Evolutionary conservation across 2,888 invertebrate species (phyloP).

Genomic region (Onthophagus sagittarius): DNA sequence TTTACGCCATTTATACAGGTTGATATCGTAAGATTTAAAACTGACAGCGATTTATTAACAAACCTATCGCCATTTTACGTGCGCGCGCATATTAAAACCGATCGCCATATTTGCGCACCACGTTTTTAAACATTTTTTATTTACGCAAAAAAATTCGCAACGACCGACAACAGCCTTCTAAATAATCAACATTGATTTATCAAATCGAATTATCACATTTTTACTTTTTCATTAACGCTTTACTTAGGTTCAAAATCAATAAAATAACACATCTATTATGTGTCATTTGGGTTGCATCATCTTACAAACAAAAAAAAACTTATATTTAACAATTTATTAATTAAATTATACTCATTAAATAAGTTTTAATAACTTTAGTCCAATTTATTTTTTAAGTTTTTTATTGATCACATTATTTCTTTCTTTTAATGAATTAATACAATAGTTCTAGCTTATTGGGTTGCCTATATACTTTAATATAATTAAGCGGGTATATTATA

Average conservation of each 20-base stretch:
- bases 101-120: constrained; percentile 23
- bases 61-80: constrained; percentile 49
- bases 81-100: constrained; percentile 37
- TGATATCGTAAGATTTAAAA: constrained; percentile 58
- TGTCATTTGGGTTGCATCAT: background rate
- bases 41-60: constrained; percentile 46
- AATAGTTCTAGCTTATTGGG: no score
- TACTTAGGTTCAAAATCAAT: background rate
- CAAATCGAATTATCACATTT: background rate
- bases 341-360: no score
- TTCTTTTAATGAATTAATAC: no score
- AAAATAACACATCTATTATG: background rate
- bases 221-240: background rate
- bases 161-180: background rate
- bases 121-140: constrained; percentile 23
- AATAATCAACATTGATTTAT: no score
- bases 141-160: background rate
- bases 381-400: no score
- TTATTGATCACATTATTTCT: no score
- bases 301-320: background rate
- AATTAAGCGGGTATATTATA: no score
- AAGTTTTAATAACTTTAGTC: no score
- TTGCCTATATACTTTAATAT: no score
- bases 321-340: no score
- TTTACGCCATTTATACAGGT: constrained; percentile 65